phyloP scores from a whole-genome alignment of 2,113 vertebrate genomes.

The Calonectris borealis region DNA sequence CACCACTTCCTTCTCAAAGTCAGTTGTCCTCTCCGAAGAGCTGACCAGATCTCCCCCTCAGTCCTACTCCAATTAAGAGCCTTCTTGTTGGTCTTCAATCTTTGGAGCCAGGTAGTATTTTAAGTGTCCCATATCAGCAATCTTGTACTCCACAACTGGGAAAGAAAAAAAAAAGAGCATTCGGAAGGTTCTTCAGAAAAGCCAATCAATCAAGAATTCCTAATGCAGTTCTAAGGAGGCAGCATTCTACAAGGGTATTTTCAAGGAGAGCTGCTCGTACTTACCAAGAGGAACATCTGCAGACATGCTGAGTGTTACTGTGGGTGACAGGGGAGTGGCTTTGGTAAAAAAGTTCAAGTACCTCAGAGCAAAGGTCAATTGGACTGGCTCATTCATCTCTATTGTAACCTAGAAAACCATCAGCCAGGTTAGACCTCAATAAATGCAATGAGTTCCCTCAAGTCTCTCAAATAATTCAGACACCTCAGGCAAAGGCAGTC shows the following conservation, averaged over 20 bases:
- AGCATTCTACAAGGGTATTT: background rate
- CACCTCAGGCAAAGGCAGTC: background rate
- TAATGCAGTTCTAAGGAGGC: background rate
- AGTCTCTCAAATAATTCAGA: background rate
- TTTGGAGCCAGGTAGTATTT: conserved; percentile 99
- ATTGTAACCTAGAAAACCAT: conserved; percentile 83
- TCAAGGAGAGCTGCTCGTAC: background rate
- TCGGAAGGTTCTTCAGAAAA: background rate
- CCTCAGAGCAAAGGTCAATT: conserved; percentile 93
- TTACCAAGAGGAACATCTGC: conserved; percentile 95
- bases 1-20: background rate
- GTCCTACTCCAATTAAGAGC: conserved; percentile 75
- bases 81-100: conserved; percentile 95
- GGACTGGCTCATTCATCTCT: conserved; percentile 97
- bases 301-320: conserved; percentile 97
- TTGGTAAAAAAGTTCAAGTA: conserved; percentile 99
- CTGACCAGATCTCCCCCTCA: background rate
- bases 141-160: conserved; percentile 98
- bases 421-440: background rate
- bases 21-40: background rate
- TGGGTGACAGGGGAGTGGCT: conserved; percentile 93
- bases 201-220: background rate
- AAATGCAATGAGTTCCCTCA: background rate
- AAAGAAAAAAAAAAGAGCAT: background rate
- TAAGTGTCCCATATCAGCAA: conserved; percentile 96